Conservation (phyloP, 2,888 invertebrate species). For the Dynastes grantii region DNA sequence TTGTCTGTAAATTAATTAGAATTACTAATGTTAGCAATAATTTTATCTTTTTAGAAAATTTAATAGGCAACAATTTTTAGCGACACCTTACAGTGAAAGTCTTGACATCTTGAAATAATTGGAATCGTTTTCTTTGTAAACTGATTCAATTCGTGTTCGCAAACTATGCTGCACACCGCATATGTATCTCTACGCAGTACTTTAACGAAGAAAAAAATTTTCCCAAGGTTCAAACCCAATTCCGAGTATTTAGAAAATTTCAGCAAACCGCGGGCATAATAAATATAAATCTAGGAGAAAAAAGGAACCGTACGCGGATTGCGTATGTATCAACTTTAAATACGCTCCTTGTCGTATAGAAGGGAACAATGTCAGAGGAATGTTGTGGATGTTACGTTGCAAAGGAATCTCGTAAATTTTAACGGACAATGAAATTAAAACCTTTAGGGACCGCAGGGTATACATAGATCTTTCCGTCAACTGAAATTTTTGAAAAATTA, state of each 20-base stretch:
- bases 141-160: background rate
- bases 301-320: slow-evolving; percentile 7
- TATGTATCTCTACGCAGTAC: slow-evolving; percentile 1
- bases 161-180: background rate
- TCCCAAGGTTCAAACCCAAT: background rate
- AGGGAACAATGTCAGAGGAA: slow-evolving; percentile 21
- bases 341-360: background rate
- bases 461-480: background rate
- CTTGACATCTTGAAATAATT: slow-evolving; percentile 12
- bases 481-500: no score
- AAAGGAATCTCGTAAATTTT: slow-evolving; percentile 18
- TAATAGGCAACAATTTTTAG: background rate
- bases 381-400: slow-evolving; percentile 18
- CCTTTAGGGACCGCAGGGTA: no score
- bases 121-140: background rate
- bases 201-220: background rate
- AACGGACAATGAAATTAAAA: slow-evolving; percentile 25
- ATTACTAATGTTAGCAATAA: no score
- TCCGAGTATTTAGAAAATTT: slow-evolving; percentile 26
- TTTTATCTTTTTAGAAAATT: background rate
- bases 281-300: slow-evolving; percentile 1
- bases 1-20: no score
- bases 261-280: slow-evolving; percentile 6
- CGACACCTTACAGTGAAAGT: background rate
- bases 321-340: slow-evolving; percentile 18